Evolutionary conservation across 2,888 invertebrate species (phyloP), one percentile per base, ranked within the genome.

Genomic region (Cryptosula pallasiana): DNA sequence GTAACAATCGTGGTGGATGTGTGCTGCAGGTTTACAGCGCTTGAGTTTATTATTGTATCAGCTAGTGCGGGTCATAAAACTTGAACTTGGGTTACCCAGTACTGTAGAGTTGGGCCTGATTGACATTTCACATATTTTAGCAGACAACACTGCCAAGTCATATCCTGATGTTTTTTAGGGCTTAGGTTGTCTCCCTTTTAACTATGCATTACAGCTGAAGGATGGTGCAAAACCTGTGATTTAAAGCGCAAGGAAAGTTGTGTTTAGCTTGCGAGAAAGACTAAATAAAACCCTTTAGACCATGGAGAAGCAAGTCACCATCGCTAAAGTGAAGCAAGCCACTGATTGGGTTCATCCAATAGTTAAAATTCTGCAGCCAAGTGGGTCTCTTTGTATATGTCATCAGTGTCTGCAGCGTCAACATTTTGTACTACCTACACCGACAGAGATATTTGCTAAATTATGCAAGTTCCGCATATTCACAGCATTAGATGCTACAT

Each of bases 401-500:
- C 9, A 45, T 20, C 9, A 45, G 20, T 13, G 20, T 45, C 9
- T 45, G 9, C 9, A 45, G 20, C 45, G 20, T 13, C 9, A 45
- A 45, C 45, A 45, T 45, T 45, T 45, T 45, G 9, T 20, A 45
- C 45, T 45, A 20, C 45, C 45, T 20, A 45, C 45, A 9, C 45
- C 20, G 9, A 45, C 45, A 13, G 45, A 45, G 20, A 45, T 45
- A 13, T 45, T 45, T 45, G 45, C 45, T 20, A 45, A 45, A 45
- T 45, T 45, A 45, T 45, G 9, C 20, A 45, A 45, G 45, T 45
- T n/a, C n/a, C n/a, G n/a, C n/a, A n/a, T 55, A 32, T 73, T 73
- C 45, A 34, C 72, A 1, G 57, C 25, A 55, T 70, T 73, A 9
- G 73, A 73, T 45, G 55, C 73, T 3, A 25, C 55, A 35, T n/a